These are phyloP conservation scores for Cosmorhoe ocellata DNA, from an alignment of 2,888 invertebrate genomes.

Conservation along the genomic window DNA sequence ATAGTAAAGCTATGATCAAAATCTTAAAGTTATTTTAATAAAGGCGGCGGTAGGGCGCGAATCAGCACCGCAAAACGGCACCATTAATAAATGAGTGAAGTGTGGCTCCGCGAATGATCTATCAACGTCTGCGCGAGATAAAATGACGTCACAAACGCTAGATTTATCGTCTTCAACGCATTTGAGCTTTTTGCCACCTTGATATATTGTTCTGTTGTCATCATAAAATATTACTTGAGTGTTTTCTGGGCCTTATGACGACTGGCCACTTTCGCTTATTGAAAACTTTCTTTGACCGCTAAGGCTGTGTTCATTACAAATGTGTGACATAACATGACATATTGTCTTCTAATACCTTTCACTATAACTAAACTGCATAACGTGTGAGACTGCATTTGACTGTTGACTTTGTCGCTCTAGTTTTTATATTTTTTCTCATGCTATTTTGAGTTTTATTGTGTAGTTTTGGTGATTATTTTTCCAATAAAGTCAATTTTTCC, in stretches of 20 bases:
- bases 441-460: too few relatives aligned
- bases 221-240: constrained; percentile 32
- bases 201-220: constrained; percentile 52
- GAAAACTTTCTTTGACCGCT: neutral
- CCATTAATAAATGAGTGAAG: constrained; percentile 37
- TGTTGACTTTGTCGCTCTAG: too few relatives aligned
- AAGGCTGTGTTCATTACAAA: neutral
- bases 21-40: neutral
- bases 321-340: too few relatives aligned
- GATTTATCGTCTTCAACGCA: constrained; percentile 61
- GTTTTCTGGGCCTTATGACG: constrained; percentile 13
- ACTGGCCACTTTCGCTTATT: constrained; percentile 7
- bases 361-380: too few relatives aligned
- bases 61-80: constrained; percentile 22
- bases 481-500: too few relatives aligned
- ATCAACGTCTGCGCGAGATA: constrained; percentile 63
- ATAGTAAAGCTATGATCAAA: too few relatives aligned
- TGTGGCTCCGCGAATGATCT: constrained; percentile 48
- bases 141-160: constrained; percentile 61
- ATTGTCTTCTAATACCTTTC: too few relatives aligned
- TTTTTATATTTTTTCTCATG: too few relatives aligned
- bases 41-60: constrained; percentile 7
- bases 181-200: constrained; percentile 52
- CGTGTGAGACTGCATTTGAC: too few relatives aligned
- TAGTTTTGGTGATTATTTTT: too few relatives aligned